phyloP scores from a whole-genome alignment of 2,888 invertebrate species.

The Dermolepida albohirtum region DNA sequence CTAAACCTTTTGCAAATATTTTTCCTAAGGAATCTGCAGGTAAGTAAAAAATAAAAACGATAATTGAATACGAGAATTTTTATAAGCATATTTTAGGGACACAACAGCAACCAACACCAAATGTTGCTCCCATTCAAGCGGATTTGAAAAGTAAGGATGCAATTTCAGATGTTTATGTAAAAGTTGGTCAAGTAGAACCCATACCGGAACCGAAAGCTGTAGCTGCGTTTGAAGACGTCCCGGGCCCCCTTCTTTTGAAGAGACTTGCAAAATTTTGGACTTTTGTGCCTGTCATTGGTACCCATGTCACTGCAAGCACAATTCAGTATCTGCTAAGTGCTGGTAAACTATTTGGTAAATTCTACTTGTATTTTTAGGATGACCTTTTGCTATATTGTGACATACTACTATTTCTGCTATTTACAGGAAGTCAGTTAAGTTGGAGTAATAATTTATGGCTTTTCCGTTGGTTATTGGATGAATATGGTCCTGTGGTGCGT shows the following conservation, averaged over 20 bases:
- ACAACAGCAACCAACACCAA: slow-evolving; percentile 3
- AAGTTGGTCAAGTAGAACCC: slow-evolving; percentile 45
- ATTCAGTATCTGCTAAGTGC: slow-evolving; percentile 68
- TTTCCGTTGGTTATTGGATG: slow-evolving; percentile 65
- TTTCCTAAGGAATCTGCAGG: slow-evolving; percentile 10
- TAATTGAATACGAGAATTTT: not conserved
- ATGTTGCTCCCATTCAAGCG: not conserved
- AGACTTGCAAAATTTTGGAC: slow-evolving; percentile 71
- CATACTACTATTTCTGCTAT: not conserved
- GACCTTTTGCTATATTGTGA: not conserved
- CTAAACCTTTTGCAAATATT: slow-evolving; percentile 13
- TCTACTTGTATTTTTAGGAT: slow-evolving; percentile 56
- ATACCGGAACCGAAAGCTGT: slow-evolving; percentile 50
- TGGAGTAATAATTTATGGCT: slow-evolving; percentile 66
- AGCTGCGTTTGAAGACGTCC: slow-evolving; percentile 72
- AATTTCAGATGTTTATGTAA: slow-evolving; percentile 43
- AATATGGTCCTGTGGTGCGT: slow-evolving; percentile 75
- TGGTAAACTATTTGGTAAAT: slow-evolving; percentile 64
- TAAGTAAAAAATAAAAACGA: not conserved
- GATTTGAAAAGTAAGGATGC: slow-evolving; percentile 17
- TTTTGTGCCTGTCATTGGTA: slow-evolving; percentile 73
- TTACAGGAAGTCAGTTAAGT: slow-evolving; percentile 61
- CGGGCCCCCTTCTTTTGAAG: slow-evolving; percentile 72
- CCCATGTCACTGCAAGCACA: slow-evolving; percentile 70
- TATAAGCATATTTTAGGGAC: not conserved